Evolutionary conservation across 2,888 invertebrate species (phyloP).

Genomic region (Prosopocoilus inquinatus): DNA sequence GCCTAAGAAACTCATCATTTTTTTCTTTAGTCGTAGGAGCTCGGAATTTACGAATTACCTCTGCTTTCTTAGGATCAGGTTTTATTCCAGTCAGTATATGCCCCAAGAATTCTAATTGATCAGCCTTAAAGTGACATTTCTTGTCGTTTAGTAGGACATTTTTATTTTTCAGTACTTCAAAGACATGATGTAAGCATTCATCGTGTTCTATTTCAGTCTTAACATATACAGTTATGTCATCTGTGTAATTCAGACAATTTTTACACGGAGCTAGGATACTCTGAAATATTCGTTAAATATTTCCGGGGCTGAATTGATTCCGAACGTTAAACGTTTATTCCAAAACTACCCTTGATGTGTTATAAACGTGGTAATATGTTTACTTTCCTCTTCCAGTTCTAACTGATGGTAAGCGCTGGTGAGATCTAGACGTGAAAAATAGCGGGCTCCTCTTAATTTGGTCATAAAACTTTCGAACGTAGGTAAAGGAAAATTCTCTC

Average conservation of each 20-base stretch:
- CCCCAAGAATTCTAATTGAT: background rate
- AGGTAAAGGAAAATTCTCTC: slow-evolving; percentile 16
- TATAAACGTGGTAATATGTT: no score
- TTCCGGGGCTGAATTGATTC: slow-evolving; percentile 38
- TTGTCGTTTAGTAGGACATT: slow-evolving; percentile 35
- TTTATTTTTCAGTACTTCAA: slow-evolving; percentile 27
- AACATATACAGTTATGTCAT: slow-evolving; percentile 36
- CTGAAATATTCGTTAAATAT: slow-evolving; percentile 34
- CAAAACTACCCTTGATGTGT: no score
- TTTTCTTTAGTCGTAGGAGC: background rate
- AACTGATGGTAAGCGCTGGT: slow-evolving; percentile 35
- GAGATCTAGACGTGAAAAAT: slow-evolving; percentile 29
- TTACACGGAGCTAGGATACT: slow-evolving; percentile 32
- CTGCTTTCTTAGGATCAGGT: no score
- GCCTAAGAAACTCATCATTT: slow-evolving; percentile 21
- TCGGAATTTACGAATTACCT: no score
- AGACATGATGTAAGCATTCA: slow-evolving; percentile 26
- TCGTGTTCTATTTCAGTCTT: slow-evolving; percentile 33
- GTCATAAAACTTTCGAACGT: slow-evolving; percentile 11
- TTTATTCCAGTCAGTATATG: no score
- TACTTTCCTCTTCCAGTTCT: slow-evolving; percentile 14
- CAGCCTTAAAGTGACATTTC: slow-evolving; percentile 27
- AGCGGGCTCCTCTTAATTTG: slow-evolving; percentile 27
- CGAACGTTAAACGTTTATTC: slow-evolving; percentile 43
- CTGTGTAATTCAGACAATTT: slow-evolving; percentile 30